Percentiles rank a stretch among this genome's conserved stretches.
Conservation (phyloP, 2,113 vertebrate species). For the Calcarius ornatus region DNA sequence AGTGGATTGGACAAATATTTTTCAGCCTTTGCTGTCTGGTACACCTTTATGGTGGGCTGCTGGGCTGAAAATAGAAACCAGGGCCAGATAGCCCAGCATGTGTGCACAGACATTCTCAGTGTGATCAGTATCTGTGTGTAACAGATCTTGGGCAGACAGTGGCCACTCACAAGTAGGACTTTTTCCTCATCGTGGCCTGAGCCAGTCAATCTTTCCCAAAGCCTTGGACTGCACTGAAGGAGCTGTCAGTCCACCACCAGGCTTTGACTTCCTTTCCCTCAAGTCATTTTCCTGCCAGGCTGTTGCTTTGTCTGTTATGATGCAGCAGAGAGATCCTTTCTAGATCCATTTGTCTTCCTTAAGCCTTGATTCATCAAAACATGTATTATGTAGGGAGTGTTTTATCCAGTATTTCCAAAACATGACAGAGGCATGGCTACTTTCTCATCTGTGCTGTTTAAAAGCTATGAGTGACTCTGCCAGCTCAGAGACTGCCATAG, state of each 20-base stretch:
- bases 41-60: not conserved
- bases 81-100: not conserved
- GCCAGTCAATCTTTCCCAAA: not conserved
- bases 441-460: not conserved
- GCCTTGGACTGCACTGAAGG: not conserved
- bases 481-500: not conserved
- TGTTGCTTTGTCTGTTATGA: not conserved
- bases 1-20: not conserved
- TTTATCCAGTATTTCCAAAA: conserved; percentile 50
- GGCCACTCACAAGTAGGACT: not conserved
- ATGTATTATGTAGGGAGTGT: conserved; percentile 5
- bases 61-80: not conserved
- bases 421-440: not conserved
- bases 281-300: not conserved
- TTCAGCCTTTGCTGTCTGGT: not conserved
- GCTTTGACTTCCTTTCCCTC: not conserved
- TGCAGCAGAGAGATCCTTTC: not conserved
- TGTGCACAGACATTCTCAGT: not conserved
- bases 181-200: not conserved
- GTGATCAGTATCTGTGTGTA: not conserved
- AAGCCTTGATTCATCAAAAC: conserved; percentile 27
- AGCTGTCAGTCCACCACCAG: not conserved
- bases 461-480: not conserved
- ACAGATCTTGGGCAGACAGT: not conserved
- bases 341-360: not conserved